These are phyloP conservation scores for Rhopalosiphum maidis DNA, from an alignment of 1,140 invertebrate species.

Conservation along the genomic window DNA sequence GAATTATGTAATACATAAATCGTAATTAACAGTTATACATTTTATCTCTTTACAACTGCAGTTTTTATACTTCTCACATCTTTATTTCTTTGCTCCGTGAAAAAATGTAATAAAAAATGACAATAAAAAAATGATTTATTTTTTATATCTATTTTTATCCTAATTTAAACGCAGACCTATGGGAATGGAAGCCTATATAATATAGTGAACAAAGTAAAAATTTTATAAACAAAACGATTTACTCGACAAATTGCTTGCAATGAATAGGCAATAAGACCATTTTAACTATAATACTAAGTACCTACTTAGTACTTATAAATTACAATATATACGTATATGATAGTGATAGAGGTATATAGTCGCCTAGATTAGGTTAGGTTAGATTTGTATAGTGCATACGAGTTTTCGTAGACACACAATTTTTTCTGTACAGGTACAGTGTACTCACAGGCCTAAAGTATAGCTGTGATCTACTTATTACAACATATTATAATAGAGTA, in stretches of 20 bases:
- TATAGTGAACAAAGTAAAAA: neutral
- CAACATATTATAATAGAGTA: neutral
- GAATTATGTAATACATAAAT: no score
- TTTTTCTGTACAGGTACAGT: neutral
- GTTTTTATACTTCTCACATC: neutral
- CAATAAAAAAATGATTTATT: neutral
- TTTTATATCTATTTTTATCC: neutral
- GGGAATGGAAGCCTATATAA: neutral
- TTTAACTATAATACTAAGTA: neutral
- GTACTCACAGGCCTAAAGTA: no score
- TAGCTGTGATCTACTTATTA: neutral
- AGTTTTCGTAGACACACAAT: neutral
- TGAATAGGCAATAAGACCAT: neutral
- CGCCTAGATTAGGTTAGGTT: neutral
- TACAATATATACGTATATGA: neutral
- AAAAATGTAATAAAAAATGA: no score
- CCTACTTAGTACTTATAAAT: no score
- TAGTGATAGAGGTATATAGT: neutral
- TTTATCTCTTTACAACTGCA: neutral
- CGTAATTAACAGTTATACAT: no score
- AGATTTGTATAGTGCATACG: neutral
- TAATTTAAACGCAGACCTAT: neutral
- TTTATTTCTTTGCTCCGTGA: neutral
- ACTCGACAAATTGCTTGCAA: neutral
- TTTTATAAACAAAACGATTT: neutral